Evolutionary conservation across 2,113 vertebrate genomes (phyloP).

Genomic region (Larimichthys crocea): DNA sequence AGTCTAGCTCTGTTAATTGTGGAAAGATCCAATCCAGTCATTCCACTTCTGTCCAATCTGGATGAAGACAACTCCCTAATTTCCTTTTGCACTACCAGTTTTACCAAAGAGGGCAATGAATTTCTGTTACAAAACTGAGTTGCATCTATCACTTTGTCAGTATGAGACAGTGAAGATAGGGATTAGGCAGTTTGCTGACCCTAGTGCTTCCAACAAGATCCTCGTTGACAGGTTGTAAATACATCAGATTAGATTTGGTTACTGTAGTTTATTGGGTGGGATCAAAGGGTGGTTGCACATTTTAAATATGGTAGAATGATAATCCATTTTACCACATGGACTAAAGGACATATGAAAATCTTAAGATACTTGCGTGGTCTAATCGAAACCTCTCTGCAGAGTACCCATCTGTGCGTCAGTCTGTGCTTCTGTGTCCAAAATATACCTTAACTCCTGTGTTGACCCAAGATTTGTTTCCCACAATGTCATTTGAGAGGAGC

Average conservation of each 20-base stretch:
- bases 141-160: constrained; percentile 62
- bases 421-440: constrained; percentile 68
- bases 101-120: constrained; percentile 23
- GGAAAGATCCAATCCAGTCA: not conserved
- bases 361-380: not conserved
- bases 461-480: constrained; percentile 75
- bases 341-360: not conserved
- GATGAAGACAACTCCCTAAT: not conserved
- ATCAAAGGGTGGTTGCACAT: not conserved
- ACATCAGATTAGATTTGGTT: constrained; percentile 46
- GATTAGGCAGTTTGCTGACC: constrained; percentile 72
- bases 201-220: constrained; percentile 63
- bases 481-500: constrained; percentile 78
- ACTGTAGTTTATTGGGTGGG: constrained; percentile 9
- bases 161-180: constrained; percentile 56
- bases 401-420: constrained; percentile 18
- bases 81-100: not conserved
- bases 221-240: constrained; percentile 60
- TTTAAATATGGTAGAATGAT: constrained; percentile 20
- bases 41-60: constrained; percentile 2
- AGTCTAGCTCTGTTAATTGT: not conserved
- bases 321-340: not conserved
- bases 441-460: constrained; percentile 67
- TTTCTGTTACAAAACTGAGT: constrained; percentile 35
- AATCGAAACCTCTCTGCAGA: not conserved